Conservation (phyloP, 2,113 vertebrate species). For the Labeo catla region DNA sequence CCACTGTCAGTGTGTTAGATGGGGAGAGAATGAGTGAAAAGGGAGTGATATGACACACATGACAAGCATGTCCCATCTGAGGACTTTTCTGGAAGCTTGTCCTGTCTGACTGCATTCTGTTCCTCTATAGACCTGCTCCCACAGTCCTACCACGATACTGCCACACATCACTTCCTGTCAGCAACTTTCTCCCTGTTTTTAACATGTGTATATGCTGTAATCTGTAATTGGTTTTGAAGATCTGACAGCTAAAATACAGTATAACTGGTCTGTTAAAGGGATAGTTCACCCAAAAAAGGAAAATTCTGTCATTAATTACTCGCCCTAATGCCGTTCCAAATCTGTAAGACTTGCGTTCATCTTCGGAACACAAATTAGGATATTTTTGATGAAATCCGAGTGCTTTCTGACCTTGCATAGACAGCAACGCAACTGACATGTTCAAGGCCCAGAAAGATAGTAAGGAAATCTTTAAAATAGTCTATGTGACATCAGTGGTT, state of each 20-base stretch:
- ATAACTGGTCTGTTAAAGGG: not conserved
- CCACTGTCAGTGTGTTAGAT: not conserved
- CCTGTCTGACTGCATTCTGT: conserved; percentile 38
- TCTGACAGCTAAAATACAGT: not conserved
- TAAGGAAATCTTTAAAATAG: too few species aligned
- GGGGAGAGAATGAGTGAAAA: not conserved
- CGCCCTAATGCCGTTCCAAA: too few species aligned
- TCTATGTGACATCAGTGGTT: too few species aligned
- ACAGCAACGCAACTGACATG: too few species aligned
- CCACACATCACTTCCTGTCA: conserved; percentile 18
- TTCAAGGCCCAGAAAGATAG: too few species aligned
- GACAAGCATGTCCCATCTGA: not conserved
- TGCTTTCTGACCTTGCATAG: too few species aligned
- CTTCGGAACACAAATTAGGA: too few species aligned
- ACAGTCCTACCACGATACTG: not conserved
- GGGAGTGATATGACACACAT: not conserved
- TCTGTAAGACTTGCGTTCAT: too few species aligned
- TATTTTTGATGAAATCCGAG: too few species aligned
- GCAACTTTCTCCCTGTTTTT: not conserved
- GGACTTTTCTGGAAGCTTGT: conserved; percentile 10
- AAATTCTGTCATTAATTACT: too few species aligned
- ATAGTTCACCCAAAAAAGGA: too few species aligned
- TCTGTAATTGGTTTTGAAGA: not conserved
- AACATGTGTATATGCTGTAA: not conserved
- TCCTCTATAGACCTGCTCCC: conserved; percentile 11